Evolutionary conservation across 2,113 vertebrate genomes (phyloP).

Genomic region (Sinocyclocheilus grahami): DNA sequence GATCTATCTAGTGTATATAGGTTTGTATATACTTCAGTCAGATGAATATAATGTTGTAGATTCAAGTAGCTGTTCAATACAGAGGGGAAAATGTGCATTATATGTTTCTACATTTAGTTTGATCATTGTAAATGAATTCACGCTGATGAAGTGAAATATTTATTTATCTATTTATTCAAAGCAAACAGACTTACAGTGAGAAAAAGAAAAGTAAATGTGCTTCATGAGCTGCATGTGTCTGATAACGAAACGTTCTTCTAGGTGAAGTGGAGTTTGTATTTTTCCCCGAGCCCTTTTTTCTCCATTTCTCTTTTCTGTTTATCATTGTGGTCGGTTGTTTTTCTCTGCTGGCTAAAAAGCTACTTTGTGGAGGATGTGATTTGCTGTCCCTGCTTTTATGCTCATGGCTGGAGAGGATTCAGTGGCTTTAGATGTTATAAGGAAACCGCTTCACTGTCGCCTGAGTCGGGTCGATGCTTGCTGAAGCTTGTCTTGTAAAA

Average conservation of each 20-base stretch:
- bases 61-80: background rate
- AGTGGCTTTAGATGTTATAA: background rate
- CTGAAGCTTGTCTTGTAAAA: no score
- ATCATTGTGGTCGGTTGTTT: background rate
- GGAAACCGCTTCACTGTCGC: background rate
- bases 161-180: slow-evolving; percentile 8
- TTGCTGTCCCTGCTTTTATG: background rate
- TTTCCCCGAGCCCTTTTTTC: background rate
- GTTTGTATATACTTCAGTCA: slow-evolving; percentile 32
- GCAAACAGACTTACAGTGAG: slow-evolving; percentile 8
- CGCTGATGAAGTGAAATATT: background rate
- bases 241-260: background rate
- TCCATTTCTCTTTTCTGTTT: background rate
- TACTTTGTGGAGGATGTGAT: slow-evolving; percentile 2
- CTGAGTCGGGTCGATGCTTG: no score
- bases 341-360: slow-evolving; percentile 24
- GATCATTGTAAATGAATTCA: slow-evolving; percentile 9
- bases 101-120: slow-evolving; percentile 10
- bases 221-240: background rate
- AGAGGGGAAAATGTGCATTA: background rate
- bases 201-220: background rate
- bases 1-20: slow-evolving; percentile 20
- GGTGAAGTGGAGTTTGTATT: background rate
- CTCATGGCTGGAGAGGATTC: background rate
- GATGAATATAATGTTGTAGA: background rate